Evolutionary conservation across 2,888 invertebrate genomes (phyloP).

Genomic region (Aspidiotus destructor): DNA sequence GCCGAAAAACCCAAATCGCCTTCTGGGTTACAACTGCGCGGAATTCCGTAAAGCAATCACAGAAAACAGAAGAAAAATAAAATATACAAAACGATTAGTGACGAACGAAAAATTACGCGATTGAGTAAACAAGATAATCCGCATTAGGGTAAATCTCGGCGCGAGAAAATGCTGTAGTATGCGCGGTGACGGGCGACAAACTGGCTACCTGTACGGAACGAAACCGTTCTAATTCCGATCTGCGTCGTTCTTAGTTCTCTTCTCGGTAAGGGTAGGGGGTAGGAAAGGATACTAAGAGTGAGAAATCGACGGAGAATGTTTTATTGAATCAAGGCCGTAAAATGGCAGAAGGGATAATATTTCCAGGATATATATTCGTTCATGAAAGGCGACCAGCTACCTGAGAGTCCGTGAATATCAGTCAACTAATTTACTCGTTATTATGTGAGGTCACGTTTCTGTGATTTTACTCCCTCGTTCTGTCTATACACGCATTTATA

Average conservation of each 20-base stretch:
- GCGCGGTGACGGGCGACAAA: constrained; percentile 10
- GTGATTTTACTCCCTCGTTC: constrained; percentile 15
- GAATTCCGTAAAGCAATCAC: background rate
- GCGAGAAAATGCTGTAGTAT: background rate
- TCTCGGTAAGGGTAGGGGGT: too few species aligned
- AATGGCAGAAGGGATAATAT: constrained; percentile 12
- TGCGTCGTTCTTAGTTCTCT: too few species aligned
- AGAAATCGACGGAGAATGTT: background rate
- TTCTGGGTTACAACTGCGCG: constrained; percentile 49
- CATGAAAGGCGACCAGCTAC: constrained; percentile 13
- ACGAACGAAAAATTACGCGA: constrained; percentile 1
- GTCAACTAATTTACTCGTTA: constrained; percentile 21
- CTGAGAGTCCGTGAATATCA: constrained; percentile 7
- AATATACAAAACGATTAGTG: background rate
- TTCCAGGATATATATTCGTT: background rate
- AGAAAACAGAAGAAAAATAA: constrained; percentile 1
- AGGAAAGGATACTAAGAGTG: too few species aligned
- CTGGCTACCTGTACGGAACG: constrained; percentile 18
- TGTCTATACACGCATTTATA: background rate
- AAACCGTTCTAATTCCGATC: too few species aligned
- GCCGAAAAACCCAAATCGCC: constrained; percentile 52
- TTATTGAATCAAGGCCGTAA: background rate
- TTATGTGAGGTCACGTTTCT: constrained; percentile 22
- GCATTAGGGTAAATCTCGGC: background rate
- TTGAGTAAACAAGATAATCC: background rate